A percentile compares a stretch with the other conserved stretches of the same genome.
phyloP scores from a whole-genome alignment of 2,797 vertebrate species.

The Podarcis lilfordi region DNA sequence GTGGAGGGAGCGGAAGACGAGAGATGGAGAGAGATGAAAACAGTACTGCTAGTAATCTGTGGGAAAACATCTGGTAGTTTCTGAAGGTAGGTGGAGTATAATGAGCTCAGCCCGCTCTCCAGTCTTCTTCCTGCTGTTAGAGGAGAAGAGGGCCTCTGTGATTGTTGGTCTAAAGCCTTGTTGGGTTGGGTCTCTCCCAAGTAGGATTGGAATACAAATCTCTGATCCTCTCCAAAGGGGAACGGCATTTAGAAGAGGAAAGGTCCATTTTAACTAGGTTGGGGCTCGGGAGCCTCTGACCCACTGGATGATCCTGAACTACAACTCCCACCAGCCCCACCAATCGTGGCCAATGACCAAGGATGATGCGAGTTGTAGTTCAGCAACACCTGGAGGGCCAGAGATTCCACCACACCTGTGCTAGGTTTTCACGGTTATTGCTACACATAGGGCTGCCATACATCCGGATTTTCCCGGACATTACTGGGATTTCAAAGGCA shows the following conservation, averaged over 20 bases:
- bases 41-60: neutral
- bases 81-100: neutral
- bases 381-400: too few relatives aligned
- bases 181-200: neutral
- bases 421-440: too few relatives aligned
- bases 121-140: neutral
- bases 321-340: too few relatives aligned
- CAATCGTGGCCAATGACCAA: too few relatives aligned
- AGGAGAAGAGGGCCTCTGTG: neutral
- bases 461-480: too few relatives aligned
- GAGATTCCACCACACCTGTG: too few relatives aligned
- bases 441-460: too few relatives aligned
- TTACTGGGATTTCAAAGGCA: too few relatives aligned
- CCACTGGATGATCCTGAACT: too few relatives aligned
- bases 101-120: fast-evolving
- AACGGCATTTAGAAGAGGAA: neutral
- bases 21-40: neutral
- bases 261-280: neutral
- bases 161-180: too few relatives aligned
- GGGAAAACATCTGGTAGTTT: neutral
- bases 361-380: too few relatives aligned
- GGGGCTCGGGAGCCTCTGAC: too few relatives aligned
- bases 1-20: neutral
- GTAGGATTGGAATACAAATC: neutral
- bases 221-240: neutral